These are phyloP conservation scores for Gopherus evgoodei DNA, from an alignment of 2,113 vertebrate species.

Conservation along the genomic window DNA sequence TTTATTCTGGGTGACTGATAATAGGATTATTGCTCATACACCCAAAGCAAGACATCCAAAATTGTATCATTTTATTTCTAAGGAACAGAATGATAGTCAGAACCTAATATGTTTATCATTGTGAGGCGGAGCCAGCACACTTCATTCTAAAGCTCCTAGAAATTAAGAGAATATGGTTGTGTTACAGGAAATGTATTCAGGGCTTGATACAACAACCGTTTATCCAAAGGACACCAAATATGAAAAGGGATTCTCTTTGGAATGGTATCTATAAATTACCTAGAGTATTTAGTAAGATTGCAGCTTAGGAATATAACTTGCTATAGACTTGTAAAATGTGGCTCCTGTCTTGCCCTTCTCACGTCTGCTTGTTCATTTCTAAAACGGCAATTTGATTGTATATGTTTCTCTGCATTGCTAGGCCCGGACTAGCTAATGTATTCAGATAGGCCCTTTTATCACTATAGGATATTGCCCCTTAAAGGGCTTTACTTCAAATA, in stretches of 20 bases:
- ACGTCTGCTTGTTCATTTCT: not conserved
- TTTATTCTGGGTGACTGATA: slow-evolving; percentile 58
- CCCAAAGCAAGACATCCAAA: too few species aligned
- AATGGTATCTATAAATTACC: not conserved
- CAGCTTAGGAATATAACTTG: not conserved
- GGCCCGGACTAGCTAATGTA: not conserved
- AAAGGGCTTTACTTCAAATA: not conserved
- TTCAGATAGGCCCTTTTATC: not conserved
- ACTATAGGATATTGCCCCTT: accelerated
- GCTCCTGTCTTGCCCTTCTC: not conserved
- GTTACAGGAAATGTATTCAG: not conserved
- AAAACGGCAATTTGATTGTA: not conserved
- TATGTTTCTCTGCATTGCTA: not conserved
- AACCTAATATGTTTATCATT: slow-evolving; percentile 15
- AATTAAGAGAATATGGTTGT: slow-evolving; percentile 4
- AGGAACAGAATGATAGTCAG: slow-evolving; percentile 15
- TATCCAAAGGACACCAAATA: not conserved
- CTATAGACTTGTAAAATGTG: not conserved
- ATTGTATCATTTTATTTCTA: slow-evolving; percentile 9
- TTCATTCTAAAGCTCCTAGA: not conserved
- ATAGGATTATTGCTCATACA: slow-evolving; percentile 59
- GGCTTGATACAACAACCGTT: accelerated
- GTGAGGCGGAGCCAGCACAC: not conserved
- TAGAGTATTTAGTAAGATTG: not conserved
- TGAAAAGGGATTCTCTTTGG: slow-evolving; percentile 5